phyloP scores from a whole-genome alignment of 2,888 invertebrate genomes.

The Elysia crispata region DNA sequence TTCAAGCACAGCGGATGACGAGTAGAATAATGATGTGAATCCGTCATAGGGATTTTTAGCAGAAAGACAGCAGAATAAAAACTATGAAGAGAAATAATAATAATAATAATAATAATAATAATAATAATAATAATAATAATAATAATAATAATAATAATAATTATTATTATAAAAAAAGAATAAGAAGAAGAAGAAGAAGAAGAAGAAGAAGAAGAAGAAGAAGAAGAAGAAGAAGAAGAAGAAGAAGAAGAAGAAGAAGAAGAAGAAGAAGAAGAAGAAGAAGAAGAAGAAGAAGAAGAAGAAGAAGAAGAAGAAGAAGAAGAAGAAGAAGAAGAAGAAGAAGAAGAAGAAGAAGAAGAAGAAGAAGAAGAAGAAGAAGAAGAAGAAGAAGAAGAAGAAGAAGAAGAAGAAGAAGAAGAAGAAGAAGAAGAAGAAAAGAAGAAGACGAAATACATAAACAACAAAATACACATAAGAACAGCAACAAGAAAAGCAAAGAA shows the following conservation, averaged over 20 bases:
- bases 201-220: no score
- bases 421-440: neutral
- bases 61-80: neutral
- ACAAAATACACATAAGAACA: no score
- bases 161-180: no score
- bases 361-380: slow-evolving; percentile 15
- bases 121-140: slow-evolving; percentile 1
- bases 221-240: no score
- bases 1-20: no score
- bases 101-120: slow-evolving; percentile 9
- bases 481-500: neutral
- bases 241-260: no score
- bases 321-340: neutral
- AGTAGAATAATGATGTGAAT: neutral
- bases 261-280: no score
- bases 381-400: neutral
- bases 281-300: no score
- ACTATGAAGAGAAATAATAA: no score
- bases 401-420: neutral
- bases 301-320: no score
- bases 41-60: neutral
- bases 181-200: no score
- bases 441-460: neutral
- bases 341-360: neutral
- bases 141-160: no score